phyloP scores from a whole-genome alignment of 2,888 invertebrate species.

The Parelbella ahira region DNA sequence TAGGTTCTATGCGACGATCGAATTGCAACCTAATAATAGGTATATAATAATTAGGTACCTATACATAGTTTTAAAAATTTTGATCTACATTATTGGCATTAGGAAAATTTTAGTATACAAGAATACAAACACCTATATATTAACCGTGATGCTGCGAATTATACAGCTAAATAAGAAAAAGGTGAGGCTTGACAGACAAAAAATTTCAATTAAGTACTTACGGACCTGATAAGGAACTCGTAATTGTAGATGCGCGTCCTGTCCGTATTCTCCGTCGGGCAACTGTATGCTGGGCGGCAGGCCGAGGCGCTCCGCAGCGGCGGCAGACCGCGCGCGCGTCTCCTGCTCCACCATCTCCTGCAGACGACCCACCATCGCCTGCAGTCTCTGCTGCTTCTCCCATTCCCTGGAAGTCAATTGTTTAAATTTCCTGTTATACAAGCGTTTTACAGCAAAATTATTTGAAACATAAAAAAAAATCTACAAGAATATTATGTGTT shows the following conservation, averaged over 20 bases:
- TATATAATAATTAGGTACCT: too few species aligned
- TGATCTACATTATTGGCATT: too few species aligned
- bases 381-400: conserved; percentile 80
- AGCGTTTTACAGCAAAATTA: too few species aligned
- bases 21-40: too few species aligned
- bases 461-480: too few species aligned
- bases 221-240: conserved; percentile 83
- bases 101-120: too few species aligned
- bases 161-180: too few species aligned
- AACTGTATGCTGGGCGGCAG: conserved; percentile 83
- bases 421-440: conserved; percentile 13
- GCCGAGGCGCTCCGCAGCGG: conserved; percentile 73
- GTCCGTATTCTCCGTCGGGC: conserved; percentile 84
- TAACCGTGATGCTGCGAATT: too few species aligned
- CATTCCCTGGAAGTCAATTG: conserved; percentile 81
- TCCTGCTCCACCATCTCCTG: conserved; percentile 79
- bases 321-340: conserved; percentile 72
- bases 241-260: conserved; percentile 81
- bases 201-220: conserved; percentile 33
- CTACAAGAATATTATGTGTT: too few species aligned
- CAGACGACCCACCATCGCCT: conserved; percentile 78
- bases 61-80: too few species aligned
- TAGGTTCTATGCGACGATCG: too few species aligned
- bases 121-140: too few species aligned
- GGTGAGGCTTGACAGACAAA: conserved; percentile 1